Evolutionary conservation across 1,140 invertebrate genomes (phyloP).

Genomic region (Aethina tumida): DNA sequence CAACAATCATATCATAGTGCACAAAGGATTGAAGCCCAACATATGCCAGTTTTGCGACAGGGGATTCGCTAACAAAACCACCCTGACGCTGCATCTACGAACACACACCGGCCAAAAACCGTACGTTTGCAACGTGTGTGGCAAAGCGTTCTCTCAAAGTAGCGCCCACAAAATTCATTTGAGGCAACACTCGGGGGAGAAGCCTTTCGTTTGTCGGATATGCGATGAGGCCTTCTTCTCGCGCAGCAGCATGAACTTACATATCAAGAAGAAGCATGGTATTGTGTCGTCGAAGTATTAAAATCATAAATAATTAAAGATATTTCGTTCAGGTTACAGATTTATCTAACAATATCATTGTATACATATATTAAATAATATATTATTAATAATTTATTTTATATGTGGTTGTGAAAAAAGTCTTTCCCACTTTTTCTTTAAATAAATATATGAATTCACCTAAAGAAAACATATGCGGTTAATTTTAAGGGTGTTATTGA

Average conservation of each 20-base stretch:
- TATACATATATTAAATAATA: no score
- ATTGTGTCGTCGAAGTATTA: no score
- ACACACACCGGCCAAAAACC: conserved; percentile 53
- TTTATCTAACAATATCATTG: no score
- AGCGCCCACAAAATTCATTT: conserved; percentile 67
- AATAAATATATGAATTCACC: no score
- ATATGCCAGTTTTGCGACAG: conserved; percentile 56
- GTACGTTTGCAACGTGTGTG: conserved; percentile 53
- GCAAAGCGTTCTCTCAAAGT: conserved; percentile 65
- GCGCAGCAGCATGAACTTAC: conserved; percentile 18
- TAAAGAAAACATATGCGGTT: no score
- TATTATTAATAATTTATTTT: no score
- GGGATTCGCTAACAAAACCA: conserved; percentile 51
- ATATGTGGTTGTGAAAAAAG: no score
- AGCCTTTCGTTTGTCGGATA: conserved; percentile 51
- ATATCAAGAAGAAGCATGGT: conserved; percentile 22
- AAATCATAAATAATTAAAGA: no score
- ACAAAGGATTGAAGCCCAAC: conserved; percentile 60
- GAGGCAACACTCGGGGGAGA: conserved; percentile 62
- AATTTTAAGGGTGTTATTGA: no score
- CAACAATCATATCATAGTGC: conserved; percentile 55
- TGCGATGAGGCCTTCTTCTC: conserved; percentile 29
- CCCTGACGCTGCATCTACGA: conserved; percentile 46
- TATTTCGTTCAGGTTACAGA: no score
- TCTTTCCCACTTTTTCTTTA: no score